Evolutionary conservation across 1,140 invertebrate species (phyloP).

Genomic region (Oppia nitens): DNA sequence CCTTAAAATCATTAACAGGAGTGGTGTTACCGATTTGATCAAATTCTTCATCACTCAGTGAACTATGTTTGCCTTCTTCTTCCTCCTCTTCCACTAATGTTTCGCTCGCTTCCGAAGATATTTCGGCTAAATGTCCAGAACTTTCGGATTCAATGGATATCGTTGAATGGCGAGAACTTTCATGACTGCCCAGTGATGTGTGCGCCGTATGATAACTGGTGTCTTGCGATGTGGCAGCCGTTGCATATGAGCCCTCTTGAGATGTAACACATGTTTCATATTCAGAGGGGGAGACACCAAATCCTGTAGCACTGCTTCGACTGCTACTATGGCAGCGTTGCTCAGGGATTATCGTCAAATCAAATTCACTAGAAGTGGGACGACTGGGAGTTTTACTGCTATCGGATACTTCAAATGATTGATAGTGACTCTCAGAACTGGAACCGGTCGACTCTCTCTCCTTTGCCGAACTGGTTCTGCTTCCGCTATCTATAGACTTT

Average conservation of each 20-base stretch:
- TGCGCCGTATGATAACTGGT: conserved; percentile 62
- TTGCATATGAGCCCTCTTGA: conserved; percentile 57
- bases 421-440: conserved; percentile 68
- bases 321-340: neutral
- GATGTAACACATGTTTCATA: conserved; percentile 71
- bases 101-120: conserved; percentile 68
- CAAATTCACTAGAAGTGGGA: conserved; percentile 70
- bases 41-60: conserved; percentile 12
- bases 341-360: conserved; percentile 33
- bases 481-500: neutral
- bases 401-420: conserved; percentile 48
- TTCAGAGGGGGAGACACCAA: conserved; percentile 43
- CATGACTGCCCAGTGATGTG: conserved; percentile 43
- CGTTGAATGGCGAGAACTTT: conserved; percentile 63
- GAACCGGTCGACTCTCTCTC: conserved; percentile 44
- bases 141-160: conserved; percentile 71
- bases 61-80: conserved; percentile 20
- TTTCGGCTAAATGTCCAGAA: conserved; percentile 65
- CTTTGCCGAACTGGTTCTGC: neutral
- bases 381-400: conserved; percentile 45
- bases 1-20: conserved; percentile 26
- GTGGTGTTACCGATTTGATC: conserved; percentile 28
- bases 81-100: conserved; percentile 50
- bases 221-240: conserved; percentile 57
- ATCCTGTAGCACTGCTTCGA: conserved; percentile 28